Base-by-base conservation (phyloP, 53 echinoderm and acorn worm species). In the Patiria pectinifera region DNA sequence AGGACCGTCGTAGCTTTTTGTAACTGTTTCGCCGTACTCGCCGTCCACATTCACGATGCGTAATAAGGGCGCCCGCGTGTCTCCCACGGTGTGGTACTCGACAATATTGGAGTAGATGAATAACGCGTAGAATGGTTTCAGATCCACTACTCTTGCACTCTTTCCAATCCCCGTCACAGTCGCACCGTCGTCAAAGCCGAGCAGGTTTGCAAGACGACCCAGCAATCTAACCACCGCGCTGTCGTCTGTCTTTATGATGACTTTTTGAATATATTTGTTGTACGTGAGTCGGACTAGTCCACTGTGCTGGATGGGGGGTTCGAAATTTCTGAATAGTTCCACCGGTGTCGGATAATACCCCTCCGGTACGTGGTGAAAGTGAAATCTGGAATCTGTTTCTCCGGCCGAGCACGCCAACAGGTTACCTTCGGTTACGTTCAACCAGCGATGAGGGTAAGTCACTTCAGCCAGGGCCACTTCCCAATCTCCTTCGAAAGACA, bases 21-120 rank as follows among this genome's bases (percentile, higher is more conserved):
- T 92, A 6, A 93, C 79, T 9, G 86, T 86, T 11, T 89, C 70
- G 14, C 96, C 92, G 82, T 92, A 91, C 26, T 76, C 75, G 0
- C 91, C 89, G 70, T 76, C 91, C 26, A 96, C 94, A 21, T 86
- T 86, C 44, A 96, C 93, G n/a, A 78, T 89, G 89, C 35, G 35
- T 35, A 35, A 35, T 35, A 35, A 35, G 35, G 35, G 35, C 35
- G 35, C 35, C 35, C 35, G 89, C 23, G 58, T 80, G 62, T 96
- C 85, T 44, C 79, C 79, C 45, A 2, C 79, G n/a, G n/a, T n/a
- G 79, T 79, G 35, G 79, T 79, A 79, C 45, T 80, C 94, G 77
- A 77, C 89, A 78, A 79, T 92, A 78, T 35, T 35, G 35, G 35
- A 35, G 35, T 35, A 35, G 35, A 35, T 35, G 35, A 35, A 35